Base-by-base conservation (phyloP, 2,113 vertebrate genomes). In the Trachemys scripta region DNA sequence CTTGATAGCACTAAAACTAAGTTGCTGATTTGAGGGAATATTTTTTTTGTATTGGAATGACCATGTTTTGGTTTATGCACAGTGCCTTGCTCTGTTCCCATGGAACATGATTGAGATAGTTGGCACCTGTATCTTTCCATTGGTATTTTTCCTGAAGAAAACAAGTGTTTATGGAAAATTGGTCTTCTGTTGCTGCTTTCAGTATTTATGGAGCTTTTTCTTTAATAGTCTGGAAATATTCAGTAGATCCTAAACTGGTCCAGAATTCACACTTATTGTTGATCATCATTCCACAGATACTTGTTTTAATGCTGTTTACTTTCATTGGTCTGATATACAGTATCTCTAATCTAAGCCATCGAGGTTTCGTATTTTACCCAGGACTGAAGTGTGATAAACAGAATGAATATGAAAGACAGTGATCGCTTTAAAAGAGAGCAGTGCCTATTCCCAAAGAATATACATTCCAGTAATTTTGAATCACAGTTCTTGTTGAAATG, bases 241-340 rank as follows among this genome's bases (percentile, higher is more conserved):
- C 62, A 62, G 59, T 29, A n/a, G 62, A 69, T 35, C 11, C 19
- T 13, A 76, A 76, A 25, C 38, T 76, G 22, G 22, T 76, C 72
- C 72, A 76, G 31, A n/a, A 9, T 69, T 35, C 22, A 76, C 8
- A 45, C 22, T 25, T 76, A 76, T 45, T 75, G 72, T 75, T 69
- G 38, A 25, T 42, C 22, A 42, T 38, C n/a, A 38, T 42, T 38
- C 38, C 38, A 16, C 56, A 69, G 76, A 69, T 93, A 8, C 38
- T 85, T 0, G 27, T 91, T 38, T 51, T 84, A 95, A 91, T 93
- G 19, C 80, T 80, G 6, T 57, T 95, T 82, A 86, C 31, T 88
- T 42, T 92, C 56, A 65, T 7, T 80, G 85, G 24, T 69, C 85
- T 50, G 81, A 90, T 49, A n/a, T 0, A 65, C 0, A 0, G 50